These are phyloP conservation scores for Hippocampus kuda DNA, from an alignment of 2,797 vertebrate species.

Conservation along the genomic window DNA sequence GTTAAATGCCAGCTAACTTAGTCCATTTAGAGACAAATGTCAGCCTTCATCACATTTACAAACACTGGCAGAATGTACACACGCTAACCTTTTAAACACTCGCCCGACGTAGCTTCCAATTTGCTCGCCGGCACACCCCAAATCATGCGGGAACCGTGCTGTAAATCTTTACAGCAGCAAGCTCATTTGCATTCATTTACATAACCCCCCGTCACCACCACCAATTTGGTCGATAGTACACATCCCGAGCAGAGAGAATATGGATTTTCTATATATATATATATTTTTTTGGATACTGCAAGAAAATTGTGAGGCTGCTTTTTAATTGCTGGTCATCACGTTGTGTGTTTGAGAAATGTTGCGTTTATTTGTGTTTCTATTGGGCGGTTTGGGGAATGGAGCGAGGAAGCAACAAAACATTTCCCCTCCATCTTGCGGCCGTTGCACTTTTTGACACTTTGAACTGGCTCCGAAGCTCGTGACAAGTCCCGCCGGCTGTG, in stretches of 20 bases:
- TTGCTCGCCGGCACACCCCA: slow-evolving; percentile 32
- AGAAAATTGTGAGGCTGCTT: slow-evolving; percentile 53
- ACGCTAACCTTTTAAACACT: slow-evolving; percentile 39
- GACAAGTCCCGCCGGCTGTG: not conserved
- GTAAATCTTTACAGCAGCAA: slow-evolving; percentile 25
- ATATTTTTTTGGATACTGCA: slow-evolving; percentile 54
- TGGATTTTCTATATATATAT: slow-evolving; percentile 55
- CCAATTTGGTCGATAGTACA: slow-evolving; percentile 51
- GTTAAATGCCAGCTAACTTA: slow-evolving; percentile 12
- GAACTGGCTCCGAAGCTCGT: not conserved
- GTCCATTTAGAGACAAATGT: slow-evolving; percentile 25
- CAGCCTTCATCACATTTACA: slow-evolving; percentile 18
- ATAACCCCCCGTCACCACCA: slow-evolving; percentile 17
- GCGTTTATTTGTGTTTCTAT: not conserved
- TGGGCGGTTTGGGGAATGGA: not conserved
- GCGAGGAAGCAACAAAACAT: not conserved
- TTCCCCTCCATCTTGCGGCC: not conserved
- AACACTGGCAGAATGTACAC: slow-evolving; percentile 26
- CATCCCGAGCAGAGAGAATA: slow-evolving; percentile 36
- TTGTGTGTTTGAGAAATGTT: not conserved
- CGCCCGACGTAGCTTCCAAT: slow-evolving; percentile 34
- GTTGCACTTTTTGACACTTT: not conserved
- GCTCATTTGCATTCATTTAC: slow-evolving; percentile 58
- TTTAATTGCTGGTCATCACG: slow-evolving; percentile 42
- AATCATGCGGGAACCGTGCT: slow-evolving; percentile 32